Evolutionary conservation across 2,113 vertebrate species (phyloP).

Genomic region (Neodontobutis hainanensis): DNA sequence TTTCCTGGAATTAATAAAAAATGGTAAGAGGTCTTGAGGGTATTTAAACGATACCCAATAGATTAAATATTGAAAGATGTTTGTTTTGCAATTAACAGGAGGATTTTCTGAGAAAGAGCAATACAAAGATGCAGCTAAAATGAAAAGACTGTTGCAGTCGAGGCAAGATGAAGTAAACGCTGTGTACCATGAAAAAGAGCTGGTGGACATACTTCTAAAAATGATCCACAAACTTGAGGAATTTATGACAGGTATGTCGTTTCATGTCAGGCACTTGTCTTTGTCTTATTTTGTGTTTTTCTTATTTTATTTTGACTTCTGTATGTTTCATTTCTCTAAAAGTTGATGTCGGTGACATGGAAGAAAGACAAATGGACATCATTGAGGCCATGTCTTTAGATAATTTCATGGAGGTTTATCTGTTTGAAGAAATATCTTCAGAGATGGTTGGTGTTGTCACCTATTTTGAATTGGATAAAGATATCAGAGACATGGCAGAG

Average conservation of each 20-base stretch:
- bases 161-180: slow-evolving; percentile 71
- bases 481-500: slow-evolving; percentile 67
- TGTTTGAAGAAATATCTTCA: slow-evolving; percentile 2
- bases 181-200: slow-evolving; percentile 73
- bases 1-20: slow-evolving; percentile 80
- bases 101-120: slow-evolving; percentile 64
- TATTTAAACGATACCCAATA: not conserved
- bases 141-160: slow-evolving; percentile 67
- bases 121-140: slow-evolving; percentile 58
- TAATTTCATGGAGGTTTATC: slow-evolving; percentile 66
- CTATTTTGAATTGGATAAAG: slow-evolving; percentile 77
- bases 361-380: slow-evolving; percentile 54
- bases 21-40: slow-evolving; percentile 71
- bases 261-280: not conserved
- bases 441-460: not conserved
- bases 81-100: slow-evolving; percentile 51
- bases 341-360: slow-evolving; percentile 80
- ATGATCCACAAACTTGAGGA: slow-evolving; percentile 80
- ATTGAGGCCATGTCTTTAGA: slow-evolving; percentile 65
- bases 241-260: slow-evolving; percentile 78
- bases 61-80: not conserved
- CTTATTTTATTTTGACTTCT: not conserved
- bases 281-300: not conserved
- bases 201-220: slow-evolving; percentile 79
- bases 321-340: slow-evolving; percentile 13